These are phyloP conservation scores for Papilio polyxenes DNA, from an alignment of 1,140 invertebrate species.

Conservation along the genomic window DNA sequence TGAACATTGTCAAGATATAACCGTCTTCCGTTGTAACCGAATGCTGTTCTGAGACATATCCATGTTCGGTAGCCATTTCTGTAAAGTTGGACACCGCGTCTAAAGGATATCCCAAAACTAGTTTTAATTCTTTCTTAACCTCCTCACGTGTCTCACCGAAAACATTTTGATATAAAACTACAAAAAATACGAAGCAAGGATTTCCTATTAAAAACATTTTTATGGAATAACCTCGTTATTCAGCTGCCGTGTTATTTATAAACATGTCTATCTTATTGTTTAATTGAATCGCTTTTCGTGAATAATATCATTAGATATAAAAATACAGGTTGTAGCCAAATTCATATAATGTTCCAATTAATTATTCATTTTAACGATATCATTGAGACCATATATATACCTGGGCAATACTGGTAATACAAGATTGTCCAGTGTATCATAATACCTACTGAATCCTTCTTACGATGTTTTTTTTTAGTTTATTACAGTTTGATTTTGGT, in stretches of 20 bases:
- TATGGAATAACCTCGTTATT: not conserved
- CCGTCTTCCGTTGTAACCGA: constrained; percentile 64
- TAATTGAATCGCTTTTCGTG: not conserved
- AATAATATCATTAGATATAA: not conserved
- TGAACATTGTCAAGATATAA: constrained; percentile 66
- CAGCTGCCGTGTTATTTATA: not conserved
- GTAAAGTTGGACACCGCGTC: constrained; percentile 41
- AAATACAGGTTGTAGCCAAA: not conserved
- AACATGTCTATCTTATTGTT: not conserved
- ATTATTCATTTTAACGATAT: too few relatives aligned
- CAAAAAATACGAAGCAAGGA: not conserved
- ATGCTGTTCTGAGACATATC: constrained; percentile 38
- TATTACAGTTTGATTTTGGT: too few relatives aligned
- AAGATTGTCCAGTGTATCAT: too few relatives aligned
- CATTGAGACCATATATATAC: too few relatives aligned
- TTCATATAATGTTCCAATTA: not conserved
- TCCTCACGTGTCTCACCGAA: not conserved
- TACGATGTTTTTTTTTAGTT: too few relatives aligned
- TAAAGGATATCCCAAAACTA: constrained; percentile 8
- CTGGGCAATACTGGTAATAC: too few relatives aligned
- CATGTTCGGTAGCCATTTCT: constrained; percentile 34
- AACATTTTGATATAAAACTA: not conserved
- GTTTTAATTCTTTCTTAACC: not conserved
- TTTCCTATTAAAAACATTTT: not conserved
- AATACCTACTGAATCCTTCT: too few relatives aligned